Conservation (phyloP, 1,140 invertebrate genomes). For the Lasioglossum baleicum region DNA sequence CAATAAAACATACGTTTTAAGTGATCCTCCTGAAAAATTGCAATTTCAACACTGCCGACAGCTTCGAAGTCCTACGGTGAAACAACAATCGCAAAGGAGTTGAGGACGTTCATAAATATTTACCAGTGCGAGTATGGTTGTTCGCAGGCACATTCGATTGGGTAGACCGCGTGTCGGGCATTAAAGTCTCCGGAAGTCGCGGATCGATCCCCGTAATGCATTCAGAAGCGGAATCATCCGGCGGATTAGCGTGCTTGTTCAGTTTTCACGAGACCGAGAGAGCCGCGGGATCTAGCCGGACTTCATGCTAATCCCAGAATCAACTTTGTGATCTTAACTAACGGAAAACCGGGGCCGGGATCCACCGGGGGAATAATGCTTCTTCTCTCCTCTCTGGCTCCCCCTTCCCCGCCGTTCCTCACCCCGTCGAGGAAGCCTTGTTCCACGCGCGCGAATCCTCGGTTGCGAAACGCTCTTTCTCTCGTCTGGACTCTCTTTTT, state of each 20-base stretch:
- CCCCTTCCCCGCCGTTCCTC: neutral
- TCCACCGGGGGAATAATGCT: neutral
- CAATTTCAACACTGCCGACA: too few species aligned
- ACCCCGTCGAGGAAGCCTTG: slow-evolving; percentile 6
- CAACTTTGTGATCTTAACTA: slow-evolving; percentile 47
- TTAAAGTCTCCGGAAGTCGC: slow-evolving; percentile 15
- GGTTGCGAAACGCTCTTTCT: neutral
- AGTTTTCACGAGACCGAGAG: slow-evolving; percentile 39
- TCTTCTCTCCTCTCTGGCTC: neutral
- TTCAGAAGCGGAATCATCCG: slow-evolving; percentile 26
- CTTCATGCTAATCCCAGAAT: slow-evolving; percentile 34
- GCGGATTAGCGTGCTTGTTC: slow-evolving; percentile 41
- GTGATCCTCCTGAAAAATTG: too few species aligned
- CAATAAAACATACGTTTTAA: too few species aligned
- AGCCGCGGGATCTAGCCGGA: slow-evolving; percentile 5
- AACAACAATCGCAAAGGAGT: too few species aligned
- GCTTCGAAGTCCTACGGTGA: too few species aligned
- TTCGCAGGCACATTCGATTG: neutral
- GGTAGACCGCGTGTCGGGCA: neutral
- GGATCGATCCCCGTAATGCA: slow-evolving; percentile 8
- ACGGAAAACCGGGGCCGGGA: slow-evolving; percentile 10
- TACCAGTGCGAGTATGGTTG: neutral
- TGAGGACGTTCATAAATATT: slow-evolving; percentile 9
- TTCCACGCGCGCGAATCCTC: neutral
- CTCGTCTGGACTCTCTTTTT: neutral